These are phyloP conservation scores for Leptinotarsa peninsularis DNA, from an alignment of 2,888 invertebrate species.

Conservation along the genomic window DNA sequence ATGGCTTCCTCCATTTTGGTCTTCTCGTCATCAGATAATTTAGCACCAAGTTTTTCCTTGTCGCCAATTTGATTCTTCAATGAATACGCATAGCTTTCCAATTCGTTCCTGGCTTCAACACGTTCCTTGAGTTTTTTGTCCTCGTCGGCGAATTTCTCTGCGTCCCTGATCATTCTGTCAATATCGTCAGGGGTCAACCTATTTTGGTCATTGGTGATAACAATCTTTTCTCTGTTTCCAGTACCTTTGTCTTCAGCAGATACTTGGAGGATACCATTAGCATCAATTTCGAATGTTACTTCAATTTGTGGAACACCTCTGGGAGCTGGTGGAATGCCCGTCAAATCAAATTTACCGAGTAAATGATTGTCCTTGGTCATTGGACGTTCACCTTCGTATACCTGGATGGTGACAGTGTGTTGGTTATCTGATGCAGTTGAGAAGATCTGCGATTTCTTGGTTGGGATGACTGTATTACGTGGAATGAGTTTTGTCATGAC, in stretches of 20 bases:
- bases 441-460: conserved; percentile 99
- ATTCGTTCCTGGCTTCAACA: conserved; percentile 95
- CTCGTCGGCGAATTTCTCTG: conserved; percentile 98
- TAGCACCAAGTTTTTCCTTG: conserved; percentile 81
- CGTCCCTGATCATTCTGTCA: conserved; percentile 98
- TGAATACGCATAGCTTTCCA: conserved; percentile 97
- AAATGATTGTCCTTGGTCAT: conserved; percentile 99
- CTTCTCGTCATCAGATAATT: conserved; percentile 90
- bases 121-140: conserved; percentile 97
- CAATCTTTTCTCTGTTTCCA: conserved; percentile 98
- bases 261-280: conserved; percentile 94
- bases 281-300: conserved; percentile 94
- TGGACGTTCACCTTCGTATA: conserved; percentile 98
- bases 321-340: conserved; percentile 95
- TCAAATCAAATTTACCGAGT: conserved; percentile 97
- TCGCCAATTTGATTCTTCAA: conserved; percentile 96
- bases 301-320: conserved; percentile 95
- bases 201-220: conserved; percentile 98
- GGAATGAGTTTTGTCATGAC: conserved; percentile 99
- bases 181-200: conserved; percentile 96
- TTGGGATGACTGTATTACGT: conserved; percentile 98
- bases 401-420: conserved; percentile 98
- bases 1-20: conserved; percentile 95
- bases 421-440: conserved; percentile 99
- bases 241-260: conserved; percentile 98